A percentile compares a stretch with the other conserved stretches of the same genome.
Evolutionary conservation across 2,888 invertebrate genomes (phyloP).

Genomic region (Aproaerema taeniolella): DNA sequence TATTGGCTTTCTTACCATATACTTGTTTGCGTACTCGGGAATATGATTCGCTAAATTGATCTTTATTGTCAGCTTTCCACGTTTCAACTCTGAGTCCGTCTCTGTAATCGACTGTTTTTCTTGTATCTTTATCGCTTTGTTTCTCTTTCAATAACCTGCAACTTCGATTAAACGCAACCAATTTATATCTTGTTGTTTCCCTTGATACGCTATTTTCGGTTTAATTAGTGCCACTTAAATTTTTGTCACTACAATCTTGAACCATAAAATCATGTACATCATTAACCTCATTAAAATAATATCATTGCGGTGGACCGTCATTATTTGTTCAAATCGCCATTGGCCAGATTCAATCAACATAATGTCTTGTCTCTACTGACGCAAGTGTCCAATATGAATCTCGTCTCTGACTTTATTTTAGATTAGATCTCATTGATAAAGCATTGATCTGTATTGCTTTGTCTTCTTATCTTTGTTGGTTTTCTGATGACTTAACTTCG

Average conservation of each 20-base stretch:
- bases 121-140: too few relatives aligned
- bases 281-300: conserved; percentile 58
- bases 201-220: too few relatives aligned
- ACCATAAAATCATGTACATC: conserved; percentile 22
- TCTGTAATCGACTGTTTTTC: too few relatives aligned
- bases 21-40: conserved; percentile 5
- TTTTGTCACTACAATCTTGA: too few relatives aligned
- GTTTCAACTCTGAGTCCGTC: too few relatives aligned
- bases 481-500: background rate
- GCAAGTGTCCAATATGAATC: conserved; percentile 73
- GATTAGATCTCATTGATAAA: conserved; percentile 47
- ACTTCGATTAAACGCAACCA: too few relatives aligned
- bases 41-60: conserved; percentile 8
- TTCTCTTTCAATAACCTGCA: too few relatives aligned
- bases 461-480: background rate
- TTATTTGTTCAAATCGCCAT: conserved; percentile 49
- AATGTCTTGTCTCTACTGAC: conserved; percentile 65
- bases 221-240: background rate
- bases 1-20: conserved; percentile 11
- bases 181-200: too few relatives aligned
- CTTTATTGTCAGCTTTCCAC: conserved; percentile 4
- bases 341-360: conserved; percentile 57
- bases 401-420: conserved; percentile 61
- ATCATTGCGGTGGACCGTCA: conserved; percentile 54
- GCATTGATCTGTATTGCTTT: conserved; percentile 1